Percentiles rank a stretch among this genome's conserved stretches.
Conservation (phyloP, 2,113 vertebrate species). For the Amblyornis subalaris region DNA sequence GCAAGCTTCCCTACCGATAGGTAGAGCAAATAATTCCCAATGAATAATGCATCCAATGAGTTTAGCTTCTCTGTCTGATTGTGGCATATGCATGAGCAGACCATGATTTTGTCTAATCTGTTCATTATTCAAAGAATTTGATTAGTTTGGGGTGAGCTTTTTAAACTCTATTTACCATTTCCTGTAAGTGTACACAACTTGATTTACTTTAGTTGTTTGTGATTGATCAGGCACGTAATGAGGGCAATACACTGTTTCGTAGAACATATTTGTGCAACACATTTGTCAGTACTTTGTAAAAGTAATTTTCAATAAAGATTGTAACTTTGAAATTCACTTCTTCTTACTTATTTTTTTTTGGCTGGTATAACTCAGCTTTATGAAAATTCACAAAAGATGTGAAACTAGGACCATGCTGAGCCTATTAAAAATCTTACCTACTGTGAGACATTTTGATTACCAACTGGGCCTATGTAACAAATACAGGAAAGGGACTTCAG, state of each 20-base stretch:
- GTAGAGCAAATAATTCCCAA: slow-evolving; percentile 35
- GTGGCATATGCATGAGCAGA: neutral
- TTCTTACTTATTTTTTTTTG: neutral
- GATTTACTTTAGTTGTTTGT: neutral
- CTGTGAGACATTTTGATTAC: neutral
- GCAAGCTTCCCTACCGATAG: slow-evolving; percentile 36
- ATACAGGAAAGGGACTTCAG: neutral
- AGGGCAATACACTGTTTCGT: neutral
- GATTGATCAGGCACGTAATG: neutral
- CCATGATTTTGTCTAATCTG: slow-evolving; percentile 30
- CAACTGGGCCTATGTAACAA: neutral
- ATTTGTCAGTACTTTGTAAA: neutral
- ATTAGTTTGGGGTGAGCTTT: slow-evolving; percentile 40
- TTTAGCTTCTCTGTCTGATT: slow-evolving; percentile 32
- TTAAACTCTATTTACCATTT: neutral
- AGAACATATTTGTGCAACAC: neutral
- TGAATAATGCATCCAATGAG: slow-evolving; percentile 62
- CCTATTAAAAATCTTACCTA: neutral
- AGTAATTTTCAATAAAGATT: neutral
- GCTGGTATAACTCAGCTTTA: neutral
- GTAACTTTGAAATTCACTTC: neutral
- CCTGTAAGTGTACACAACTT: neutral
- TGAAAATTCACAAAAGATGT: neutral
- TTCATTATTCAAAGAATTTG: slow-evolving; percentile 49
- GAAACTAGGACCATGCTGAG: neutral